These are phyloP conservation scores for Tragelaphus imberbis DNA, from an alignment of 2,113 vertebrate species.

Conservation along the genomic window DNA sequence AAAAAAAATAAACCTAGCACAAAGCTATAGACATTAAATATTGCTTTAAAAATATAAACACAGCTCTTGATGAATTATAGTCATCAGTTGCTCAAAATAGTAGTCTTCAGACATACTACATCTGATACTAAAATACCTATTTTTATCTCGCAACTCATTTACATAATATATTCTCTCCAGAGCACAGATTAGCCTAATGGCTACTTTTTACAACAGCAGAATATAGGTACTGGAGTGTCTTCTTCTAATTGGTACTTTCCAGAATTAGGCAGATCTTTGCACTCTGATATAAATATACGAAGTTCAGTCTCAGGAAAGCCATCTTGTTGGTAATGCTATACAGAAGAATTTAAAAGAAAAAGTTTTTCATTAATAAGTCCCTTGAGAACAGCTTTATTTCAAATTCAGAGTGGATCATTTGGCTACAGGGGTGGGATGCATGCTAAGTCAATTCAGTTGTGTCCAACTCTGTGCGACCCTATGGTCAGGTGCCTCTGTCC, in stretches of 20 bases:
- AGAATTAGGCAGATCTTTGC: slow-evolving; percentile 87
- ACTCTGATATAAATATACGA: slow-evolving; percentile 87
- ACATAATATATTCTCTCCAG: neutral
- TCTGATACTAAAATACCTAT: neutral
- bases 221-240: slow-evolving; percentile 74
- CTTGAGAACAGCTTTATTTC: neutral
- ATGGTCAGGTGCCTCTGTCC: neutral
- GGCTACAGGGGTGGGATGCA: neutral
- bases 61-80: neutral
- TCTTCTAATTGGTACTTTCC: slow-evolving; percentile 85
- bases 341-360: neutral
- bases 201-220: slow-evolving; percentile 82
- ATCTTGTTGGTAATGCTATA: slow-evolving; percentile 88
- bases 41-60: slow-evolving; percentile 11
- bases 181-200: neutral
- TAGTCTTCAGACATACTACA: neutral
- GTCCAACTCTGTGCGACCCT: neutral
- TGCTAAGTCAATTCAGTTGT: neutral
- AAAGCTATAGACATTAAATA: neutral
- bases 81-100: neutral
- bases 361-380: neutral
- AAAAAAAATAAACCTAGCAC: neutral
- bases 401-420: neutral
- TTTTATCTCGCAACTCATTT: neutral
- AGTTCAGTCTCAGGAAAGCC: slow-evolving; percentile 87